Evolutionary conservation across 1,140 invertebrate genomes (phyloP).

Genomic region (Panagrolaimus sp.): DNA sequence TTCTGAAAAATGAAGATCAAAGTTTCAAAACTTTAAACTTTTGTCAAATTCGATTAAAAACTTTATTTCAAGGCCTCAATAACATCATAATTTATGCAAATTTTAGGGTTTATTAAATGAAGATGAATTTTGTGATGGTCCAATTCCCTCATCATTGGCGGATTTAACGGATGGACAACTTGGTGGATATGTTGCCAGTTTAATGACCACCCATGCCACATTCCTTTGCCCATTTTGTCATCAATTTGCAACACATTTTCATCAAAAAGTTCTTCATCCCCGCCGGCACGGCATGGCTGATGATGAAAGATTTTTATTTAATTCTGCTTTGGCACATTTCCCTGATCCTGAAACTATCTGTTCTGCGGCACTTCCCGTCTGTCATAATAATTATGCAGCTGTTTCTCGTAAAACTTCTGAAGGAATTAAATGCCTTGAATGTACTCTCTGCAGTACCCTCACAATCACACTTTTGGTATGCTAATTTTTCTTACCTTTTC

Average conservation of each 20-base stretch:
- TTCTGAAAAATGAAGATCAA: no score
- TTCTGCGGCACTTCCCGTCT: not conserved
- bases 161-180: conserved; percentile 8
- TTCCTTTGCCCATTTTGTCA: conserved; percentile 8
- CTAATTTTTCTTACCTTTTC: not conserved
- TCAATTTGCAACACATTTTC: not conserved
- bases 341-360: conserved; percentile 5
- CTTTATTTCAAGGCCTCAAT: not conserved
- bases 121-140: not conserved
- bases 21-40: no score
- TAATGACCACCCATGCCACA: conserved; percentile 1
- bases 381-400: not conserved
- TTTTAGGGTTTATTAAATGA: conserved; percentile 3
- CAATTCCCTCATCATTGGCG: not conserved
- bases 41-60: not conserved
- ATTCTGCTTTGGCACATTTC: not conserved
- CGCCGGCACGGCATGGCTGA: not conserved
- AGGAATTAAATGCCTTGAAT: not conserved
- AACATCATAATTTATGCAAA: not conserved
- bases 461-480: not conserved
- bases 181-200: not conserved
- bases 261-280: not conserved
- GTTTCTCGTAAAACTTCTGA: not conserved
- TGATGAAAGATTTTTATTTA: conserved; percentile 2
- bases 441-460: not conserved